Conservation (phyloP, 2,113 vertebrate species). For the Prietella phreatophila region DNA sequence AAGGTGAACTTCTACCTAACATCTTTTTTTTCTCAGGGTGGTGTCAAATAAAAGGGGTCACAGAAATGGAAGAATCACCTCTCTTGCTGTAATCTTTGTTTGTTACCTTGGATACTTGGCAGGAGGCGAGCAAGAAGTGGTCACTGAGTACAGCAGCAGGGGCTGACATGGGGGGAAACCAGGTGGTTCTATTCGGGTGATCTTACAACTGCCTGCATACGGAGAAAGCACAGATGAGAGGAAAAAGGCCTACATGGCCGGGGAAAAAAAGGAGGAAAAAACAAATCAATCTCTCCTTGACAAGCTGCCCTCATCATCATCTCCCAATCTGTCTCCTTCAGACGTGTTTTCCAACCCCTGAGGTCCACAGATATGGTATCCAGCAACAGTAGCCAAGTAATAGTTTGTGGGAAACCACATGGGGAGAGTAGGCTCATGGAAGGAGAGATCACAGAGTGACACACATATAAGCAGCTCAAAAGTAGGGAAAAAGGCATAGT, state of each 20-base stretch:
- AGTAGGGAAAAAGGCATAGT: constrained; percentile 30
- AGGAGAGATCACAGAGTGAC: constrained; percentile 62
- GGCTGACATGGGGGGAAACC: constrained; percentile 55
- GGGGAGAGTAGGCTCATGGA: constrained; percentile 51
- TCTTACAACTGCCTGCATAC: constrained; percentile 66
- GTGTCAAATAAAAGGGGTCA: constrained; percentile 64
- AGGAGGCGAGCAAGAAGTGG: constrained; percentile 65
- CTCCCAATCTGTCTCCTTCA: constrained; percentile 68
- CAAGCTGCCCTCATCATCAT: constrained; percentile 60
- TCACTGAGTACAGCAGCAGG: constrained; percentile 66
- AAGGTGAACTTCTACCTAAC: constrained; percentile 11
- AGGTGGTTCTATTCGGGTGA: constrained; percentile 72
- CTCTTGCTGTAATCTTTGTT: constrained; percentile 61
- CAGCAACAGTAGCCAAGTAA: constrained; percentile 72
- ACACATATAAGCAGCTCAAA: constrained; percentile 58
- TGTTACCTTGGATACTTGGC: constrained; percentile 70
- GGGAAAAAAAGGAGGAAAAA: constrained; percentile 63
- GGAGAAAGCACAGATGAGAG: constrained; percentile 52
- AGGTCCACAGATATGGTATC: constrained; percentile 74
- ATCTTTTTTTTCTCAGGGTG: neutral
- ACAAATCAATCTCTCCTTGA: constrained; percentile 64
- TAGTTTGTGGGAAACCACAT: constrained; percentile 62
- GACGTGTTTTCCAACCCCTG: constrained; percentile 69
- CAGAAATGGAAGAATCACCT: constrained; percentile 68
- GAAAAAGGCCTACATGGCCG: constrained; percentile 57